phyloP scores from a whole-genome alignment of 2,797 vertebrate genomes.

The Podargus strigoides region DNA sequence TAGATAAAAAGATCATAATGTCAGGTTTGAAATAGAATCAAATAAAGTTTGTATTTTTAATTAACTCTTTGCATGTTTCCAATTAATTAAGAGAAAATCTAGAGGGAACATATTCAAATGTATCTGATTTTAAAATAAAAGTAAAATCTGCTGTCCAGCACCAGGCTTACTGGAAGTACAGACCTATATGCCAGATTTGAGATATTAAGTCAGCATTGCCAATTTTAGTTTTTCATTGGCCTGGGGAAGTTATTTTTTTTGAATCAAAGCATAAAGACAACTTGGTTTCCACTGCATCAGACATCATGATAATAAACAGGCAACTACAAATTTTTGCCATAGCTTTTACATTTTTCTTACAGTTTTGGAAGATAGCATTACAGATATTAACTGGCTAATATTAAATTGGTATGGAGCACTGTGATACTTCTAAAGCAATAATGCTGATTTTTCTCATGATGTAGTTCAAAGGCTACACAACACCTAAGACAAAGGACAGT shows the following conservation, averaged over 20 bases:
- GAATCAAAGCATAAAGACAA: not conserved
- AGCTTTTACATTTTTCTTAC: not conserved
- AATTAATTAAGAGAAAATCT: slow-evolving; percentile 3
- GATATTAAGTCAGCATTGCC: not conserved
- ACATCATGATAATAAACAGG: not conserved
- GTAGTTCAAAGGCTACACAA: not conserved
- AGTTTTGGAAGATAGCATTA: not conserved
- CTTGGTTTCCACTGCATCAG: not conserved
- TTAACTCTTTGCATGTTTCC: slow-evolving; percentile 2
- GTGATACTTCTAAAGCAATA: not conserved
- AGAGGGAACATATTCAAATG: not conserved
- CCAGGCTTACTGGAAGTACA: not conserved
- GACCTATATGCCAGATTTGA: not conserved
- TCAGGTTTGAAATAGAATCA: not conserved
- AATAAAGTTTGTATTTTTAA: slow-evolving; percentile 32
- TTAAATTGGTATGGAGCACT: not conserved
- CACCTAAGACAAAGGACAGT: not conserved
- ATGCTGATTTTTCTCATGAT: not conserved
- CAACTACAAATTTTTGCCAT: not conserved
- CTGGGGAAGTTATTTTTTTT: not conserved
- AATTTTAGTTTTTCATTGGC: not conserved
- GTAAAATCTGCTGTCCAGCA: not conserved
- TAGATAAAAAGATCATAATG: slow-evolving; percentile 43
- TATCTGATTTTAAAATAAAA: slow-evolving; percentile 1
- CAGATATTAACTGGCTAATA: not conserved